Conservation (phyloP, 2,113 vertebrate species). For the Geothlypis trichas region DNA sequence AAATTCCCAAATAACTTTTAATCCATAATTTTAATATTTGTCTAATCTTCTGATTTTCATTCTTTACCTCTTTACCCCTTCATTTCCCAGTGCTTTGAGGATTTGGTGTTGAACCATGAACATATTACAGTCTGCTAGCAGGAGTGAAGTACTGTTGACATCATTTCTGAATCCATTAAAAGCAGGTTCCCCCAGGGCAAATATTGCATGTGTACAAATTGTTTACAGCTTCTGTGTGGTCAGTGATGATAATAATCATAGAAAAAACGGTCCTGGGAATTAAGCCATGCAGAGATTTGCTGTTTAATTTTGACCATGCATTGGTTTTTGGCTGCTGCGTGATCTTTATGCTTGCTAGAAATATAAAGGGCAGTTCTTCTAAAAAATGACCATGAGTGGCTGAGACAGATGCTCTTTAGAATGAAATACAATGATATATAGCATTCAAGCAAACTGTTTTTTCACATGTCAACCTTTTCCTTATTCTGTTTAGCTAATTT, state of each 20-base stretch:
- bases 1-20: not conserved
- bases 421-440: not conserved
- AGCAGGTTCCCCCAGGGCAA: not conserved
- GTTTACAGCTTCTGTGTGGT: not conserved
- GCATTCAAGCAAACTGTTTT: not conserved
- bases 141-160: not conserved
- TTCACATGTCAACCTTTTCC: not conserved
- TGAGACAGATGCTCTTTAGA: not conserved
- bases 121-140: not conserved
- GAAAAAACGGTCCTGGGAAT: not conserved
- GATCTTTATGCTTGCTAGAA: not conserved
- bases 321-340: not conserved
- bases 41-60: not conserved
- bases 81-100: not conserved
- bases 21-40: not conserved
- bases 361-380: not conserved
- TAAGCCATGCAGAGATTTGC: not conserved
- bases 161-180: not conserved
- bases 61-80: not conserved
- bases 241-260: not conserved
- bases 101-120: not conserved
- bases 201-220: not conserved
- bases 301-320: slow-evolving; percentile 2
- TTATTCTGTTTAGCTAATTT: not conserved
- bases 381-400: not conserved